Base-by-base conservation (phyloP, 1,140 invertebrate genomes). In the Theocolax elegans region DNA sequence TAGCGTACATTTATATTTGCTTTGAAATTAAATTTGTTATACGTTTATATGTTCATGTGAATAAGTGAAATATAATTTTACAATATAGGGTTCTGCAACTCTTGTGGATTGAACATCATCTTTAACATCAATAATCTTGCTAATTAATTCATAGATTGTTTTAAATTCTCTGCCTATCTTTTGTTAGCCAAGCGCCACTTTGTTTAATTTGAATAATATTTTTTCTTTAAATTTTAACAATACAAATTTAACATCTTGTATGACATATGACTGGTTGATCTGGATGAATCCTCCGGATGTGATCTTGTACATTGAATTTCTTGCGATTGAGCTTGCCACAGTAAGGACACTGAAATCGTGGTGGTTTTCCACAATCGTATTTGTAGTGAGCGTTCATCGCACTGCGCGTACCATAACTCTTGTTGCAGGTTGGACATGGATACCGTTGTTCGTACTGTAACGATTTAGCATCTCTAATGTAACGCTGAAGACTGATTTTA, bases 341-440 rank as follows among this genome's bases (percentile, higher is more conserved):
- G 48, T 84, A 82, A 0, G 80, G 82, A 60, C 86, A 87, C 51
- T 84, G 77, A 71, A 86, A 87, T 12, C 83, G 76, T 1, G 85
- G 85, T 27, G 83, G 80, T 53, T 85, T 82, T 12, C 85, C 85
- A 76, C 80, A 83, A 27, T 81, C 82, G 40, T 90, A 90, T 59
- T 87, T 88, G 75, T 87, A 86, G 78, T 92, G 91, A 1, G 87
- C 81, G 49, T 85, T 88, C 3, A 89, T 79, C 1, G 88, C 86
- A 46, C 88, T 88, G 72, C 89, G 89, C 23, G 87, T 87, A 27
- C 88, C 87, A 76, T 91, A 90, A 54, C 83, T 85, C 69, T 89
- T 89, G 29, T 84, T 83, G 65, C 89, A 90, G 4, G 83, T 83
- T 67, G 83, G 86, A 80, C 88, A 90, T 25, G 82, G 83, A 74